Conservation (phyloP, 1,140 invertebrate genomes). For the Aphidius ervi region DNA sequence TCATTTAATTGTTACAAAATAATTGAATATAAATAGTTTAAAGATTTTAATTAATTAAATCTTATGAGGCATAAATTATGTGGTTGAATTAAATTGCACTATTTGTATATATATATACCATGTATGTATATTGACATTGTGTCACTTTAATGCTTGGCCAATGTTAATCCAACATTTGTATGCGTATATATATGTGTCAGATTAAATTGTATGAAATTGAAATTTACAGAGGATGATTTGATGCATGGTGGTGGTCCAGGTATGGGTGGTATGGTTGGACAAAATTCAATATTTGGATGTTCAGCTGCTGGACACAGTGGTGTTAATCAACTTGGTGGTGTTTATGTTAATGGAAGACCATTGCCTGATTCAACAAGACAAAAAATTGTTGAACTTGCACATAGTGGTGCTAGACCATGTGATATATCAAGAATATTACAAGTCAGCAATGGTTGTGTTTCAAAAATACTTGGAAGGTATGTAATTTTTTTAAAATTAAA, state of each 20-base stretch:
- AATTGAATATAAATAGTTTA: too few relatives aligned
- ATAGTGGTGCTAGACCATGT: constrained; percentile 93
- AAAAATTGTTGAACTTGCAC: constrained; percentile 96
- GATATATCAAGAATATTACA: constrained; percentile 96
- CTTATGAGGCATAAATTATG: too few relatives aligned
- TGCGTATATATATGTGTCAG: not conserved
- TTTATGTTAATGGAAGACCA: constrained; percentile 96
- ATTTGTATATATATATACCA: too few relatives aligned
- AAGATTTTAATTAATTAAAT: too few relatives aligned
- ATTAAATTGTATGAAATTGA: constrained; percentile 31
- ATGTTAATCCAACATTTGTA: constrained; percentile 6
- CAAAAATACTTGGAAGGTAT: constrained; percentile 92
- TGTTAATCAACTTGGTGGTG: constrained; percentile 96
- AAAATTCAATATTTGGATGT: constrained; percentile 68
- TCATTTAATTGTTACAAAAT: too few relatives aligned
- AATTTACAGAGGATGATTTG: constrained; percentile 51
- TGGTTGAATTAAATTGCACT: not conserved
- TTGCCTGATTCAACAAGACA: constrained; percentile 94
- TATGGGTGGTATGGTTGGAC: constrained; percentile 52
- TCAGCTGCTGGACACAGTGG: constrained; percentile 87
- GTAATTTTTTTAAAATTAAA: constrained; percentile 15
- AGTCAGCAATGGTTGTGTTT: constrained; percentile 94
- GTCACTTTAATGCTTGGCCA: constrained; percentile 7
- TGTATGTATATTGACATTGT: constrained; percentile 9
- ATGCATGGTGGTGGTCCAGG: constrained; percentile 50